Evolutionary conservation across 2,113 vertebrate species (phyloP), one percentile per base, ranked within the genome.

Genomic region (Haemorhous mexicanus): DNA sequence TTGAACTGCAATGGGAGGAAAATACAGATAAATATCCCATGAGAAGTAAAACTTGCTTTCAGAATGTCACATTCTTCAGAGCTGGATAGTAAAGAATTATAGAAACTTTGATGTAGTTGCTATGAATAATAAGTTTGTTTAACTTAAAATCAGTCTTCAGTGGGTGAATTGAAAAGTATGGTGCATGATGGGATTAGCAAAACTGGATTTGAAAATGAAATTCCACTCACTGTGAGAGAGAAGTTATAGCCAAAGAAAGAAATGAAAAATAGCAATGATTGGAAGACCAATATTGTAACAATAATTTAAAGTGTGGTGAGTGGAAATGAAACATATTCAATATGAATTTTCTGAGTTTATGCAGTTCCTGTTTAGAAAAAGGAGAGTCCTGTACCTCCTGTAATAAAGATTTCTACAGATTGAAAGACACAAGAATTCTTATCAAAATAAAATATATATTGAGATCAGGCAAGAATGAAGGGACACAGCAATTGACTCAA

Each of bases 191-290:
- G 72, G 39, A 88, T 88, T 74, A 88, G 35, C 10, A 95, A 92
- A 89, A 80, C 58, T 63, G 46, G 41, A 90, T 93, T 79, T 90
- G 59, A 86, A 91, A 88, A 62, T 66, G 5, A 83, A 83, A 95
- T 80, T 64, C 41, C n/a, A 24, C 17, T 69, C 35, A 59, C 10
- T 50, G 17, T 74, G 49, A 69, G 19, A 73, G 20, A 39, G 43
- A 76, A 76, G 9, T 80, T 73, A 35, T 3, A 66, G 37, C 28
- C 22, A 95, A 73, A 44, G n/a, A 66, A 88, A 86, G 7, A 83
- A 87, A 69, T 23, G 4, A 64, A 80, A 96, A 88, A 73, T 37
- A 79, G 8, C 20, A 83, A 41, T 44, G 28, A 82, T 39, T 11
- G 8, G 37, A 84, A 83, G 43, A 66, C 28, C 28, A 89, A 49